These are phyloP conservation scores for Sardinella longiceps DNA, from an alignment of 2,797 vertebrate genomes.

Conservation along the genomic window DNA sequence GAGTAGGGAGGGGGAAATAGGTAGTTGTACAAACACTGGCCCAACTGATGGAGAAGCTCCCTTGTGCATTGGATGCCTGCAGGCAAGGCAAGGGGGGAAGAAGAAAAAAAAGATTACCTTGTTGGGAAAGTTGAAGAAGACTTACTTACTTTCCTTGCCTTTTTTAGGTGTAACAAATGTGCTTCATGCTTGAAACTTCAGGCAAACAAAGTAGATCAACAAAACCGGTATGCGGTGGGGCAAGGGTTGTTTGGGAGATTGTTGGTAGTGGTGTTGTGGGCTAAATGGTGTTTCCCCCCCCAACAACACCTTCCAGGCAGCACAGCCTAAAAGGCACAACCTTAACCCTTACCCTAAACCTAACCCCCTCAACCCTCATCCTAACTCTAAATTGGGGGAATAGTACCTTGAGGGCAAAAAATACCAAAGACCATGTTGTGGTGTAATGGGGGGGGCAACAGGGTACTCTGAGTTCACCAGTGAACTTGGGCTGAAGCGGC, in stretches of 20 bases:
- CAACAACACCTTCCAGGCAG: no score
- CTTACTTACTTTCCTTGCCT: neutral
- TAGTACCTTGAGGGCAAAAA: no score
- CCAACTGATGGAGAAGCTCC: slow-evolving; percentile 49
- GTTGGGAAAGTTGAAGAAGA: slow-evolving; percentile 52
- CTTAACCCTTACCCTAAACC: no score
- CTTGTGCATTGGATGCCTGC: slow-evolving; percentile 50
- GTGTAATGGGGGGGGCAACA: neutral
- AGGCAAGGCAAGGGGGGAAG: slow-evolving; percentile 44
- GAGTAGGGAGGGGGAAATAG: slow-evolving; percentile 28
- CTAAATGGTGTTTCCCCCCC: no score
- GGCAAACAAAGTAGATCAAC: slow-evolving; percentile 35
- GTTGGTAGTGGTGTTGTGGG: neutral
- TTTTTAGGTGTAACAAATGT: neutral
- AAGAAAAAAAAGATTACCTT: slow-evolving; percentile 41
- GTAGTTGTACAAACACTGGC: slow-evolving; percentile 62
- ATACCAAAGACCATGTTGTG: no score
- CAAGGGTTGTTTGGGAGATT: neutral
- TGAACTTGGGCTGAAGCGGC: neutral
- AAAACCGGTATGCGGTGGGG: slow-evolving; percentile 9
- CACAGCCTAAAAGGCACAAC: no score
- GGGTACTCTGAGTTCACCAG: neutral
- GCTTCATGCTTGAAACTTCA: neutral
- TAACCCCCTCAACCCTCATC: no score
- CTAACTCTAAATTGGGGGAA: no score